Conservation (phyloP, 2,888 invertebrate species). For the Desoria tigrina region DNA sequence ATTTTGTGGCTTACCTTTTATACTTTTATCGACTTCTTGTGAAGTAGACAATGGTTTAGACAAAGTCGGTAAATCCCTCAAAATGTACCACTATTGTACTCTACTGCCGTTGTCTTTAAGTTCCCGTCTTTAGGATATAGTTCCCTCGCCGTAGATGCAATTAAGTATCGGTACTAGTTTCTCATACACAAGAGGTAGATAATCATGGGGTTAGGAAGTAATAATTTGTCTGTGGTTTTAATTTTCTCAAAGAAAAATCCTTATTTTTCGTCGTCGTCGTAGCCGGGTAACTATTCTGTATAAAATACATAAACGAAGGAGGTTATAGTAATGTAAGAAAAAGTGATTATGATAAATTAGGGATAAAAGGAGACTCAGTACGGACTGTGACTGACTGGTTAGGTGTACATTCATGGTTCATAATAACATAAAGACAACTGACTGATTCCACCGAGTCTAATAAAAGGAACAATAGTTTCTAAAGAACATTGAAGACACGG, state of each 20-base stretch:
- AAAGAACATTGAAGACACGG: neutral
- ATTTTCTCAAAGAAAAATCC: conserved; percentile 31
- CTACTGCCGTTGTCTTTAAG: too few relatives aligned
- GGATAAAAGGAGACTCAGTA: conserved; percentile 8
- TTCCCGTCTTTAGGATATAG: neutral
- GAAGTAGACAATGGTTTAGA: neutral
- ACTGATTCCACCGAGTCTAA: neutral
- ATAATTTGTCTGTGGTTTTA: conserved; percentile 41
- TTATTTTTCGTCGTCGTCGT: neutral
- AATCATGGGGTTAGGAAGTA: conserved; percentile 27
- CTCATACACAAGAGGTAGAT: neutral
- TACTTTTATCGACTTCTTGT: conserved; percentile 3
- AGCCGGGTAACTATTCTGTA: conserved; percentile 1
- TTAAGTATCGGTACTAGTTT: conserved; percentile 10
- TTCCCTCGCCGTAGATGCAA: neutral
- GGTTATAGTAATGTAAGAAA: conserved; percentile 10
- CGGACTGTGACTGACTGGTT: conserved; percentile 21
- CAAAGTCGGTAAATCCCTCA: neutral
- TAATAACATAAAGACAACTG: conserved; percentile 19
- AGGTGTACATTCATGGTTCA: conserved; percentile 18
- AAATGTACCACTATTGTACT: too few relatives aligned
- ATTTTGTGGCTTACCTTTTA: conserved; percentile 13
- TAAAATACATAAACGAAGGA: conserved; percentile 8
- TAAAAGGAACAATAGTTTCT: neutral
- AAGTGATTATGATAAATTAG: conserved; percentile 25